Evolutionary conservation across 2,888 invertebrate species (phyloP), one percentile per base, ranked within the genome.

Genomic region (Agriopis marginaria): DNA sequence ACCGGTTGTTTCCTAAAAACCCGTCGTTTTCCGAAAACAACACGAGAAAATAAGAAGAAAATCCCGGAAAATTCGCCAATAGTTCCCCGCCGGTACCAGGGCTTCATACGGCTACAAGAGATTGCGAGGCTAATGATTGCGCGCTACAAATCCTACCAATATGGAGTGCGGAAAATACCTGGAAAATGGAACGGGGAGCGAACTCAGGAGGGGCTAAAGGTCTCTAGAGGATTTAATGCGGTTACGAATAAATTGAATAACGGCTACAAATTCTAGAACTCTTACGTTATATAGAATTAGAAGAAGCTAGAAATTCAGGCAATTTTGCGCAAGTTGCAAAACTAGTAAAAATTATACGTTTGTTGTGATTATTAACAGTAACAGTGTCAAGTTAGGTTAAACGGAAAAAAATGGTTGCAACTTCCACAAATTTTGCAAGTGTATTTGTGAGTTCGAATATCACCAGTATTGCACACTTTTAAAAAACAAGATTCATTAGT

Each of bases 161-260:
- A 93, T 89, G 89, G 90, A 89, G 89, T 86, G 88, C 86, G 89
- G 89, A 86, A 91, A 91, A 91, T 92, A 92, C 92, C 91, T 92
- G 91, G 90, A 88, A 93, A 92, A 92, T 91, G 86, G 87, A 86
- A 85, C 85, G 87, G 86, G 63, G 58, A 14, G 47, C 63, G 64
- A 44, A 68, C 59, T 68, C 60, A 64, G 68, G 59, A 68, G 68
- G 72, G 66, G 72, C 50, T 69, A 53, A 47, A 68, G 49, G 49
- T 55, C 56, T 64, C 73, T 71, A 14, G 32, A 61, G 62, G 62
- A 53, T 62, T 44, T 53, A 61, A 51, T 51, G 69, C 53, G 44
- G 64, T 63, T 60, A 14, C 9, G 51, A 66, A 55, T 61, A 54
- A 67, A 70, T 55, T 62, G 62, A 62, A 53, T 53, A 17, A 53